Evolutionary conservation across 2,888 invertebrate species (phyloP).

Genomic region (Tachystola acroxantha): DNA sequence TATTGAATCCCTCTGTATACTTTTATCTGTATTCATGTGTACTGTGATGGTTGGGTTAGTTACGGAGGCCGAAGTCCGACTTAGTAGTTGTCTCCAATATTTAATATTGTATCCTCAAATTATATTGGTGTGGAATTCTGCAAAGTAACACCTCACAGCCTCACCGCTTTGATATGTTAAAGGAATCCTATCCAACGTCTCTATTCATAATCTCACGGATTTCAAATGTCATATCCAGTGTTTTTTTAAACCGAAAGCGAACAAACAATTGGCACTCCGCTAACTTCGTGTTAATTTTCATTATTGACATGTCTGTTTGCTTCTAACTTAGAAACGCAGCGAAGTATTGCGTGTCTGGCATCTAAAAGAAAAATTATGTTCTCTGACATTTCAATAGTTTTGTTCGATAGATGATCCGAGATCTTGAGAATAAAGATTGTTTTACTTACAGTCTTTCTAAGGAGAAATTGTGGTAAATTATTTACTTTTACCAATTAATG

Average conservation of each 20-base stretch:
- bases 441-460: conserved; percentile 7
- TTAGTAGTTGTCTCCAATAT: too few species aligned
- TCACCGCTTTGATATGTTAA: too few species aligned
- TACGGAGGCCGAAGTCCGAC: too few species aligned
- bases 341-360: conserved; percentile 13
- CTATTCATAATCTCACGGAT: neutral
- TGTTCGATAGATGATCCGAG: conserved; percentile 9
- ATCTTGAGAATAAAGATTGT: conserved; percentile 4
- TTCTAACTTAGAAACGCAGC: conserved; percentile 13
- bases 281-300: conserved; percentile 11
- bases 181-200: too few species aligned
- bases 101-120: too few species aligned
- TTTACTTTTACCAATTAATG: neutral
- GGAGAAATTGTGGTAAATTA: neutral
- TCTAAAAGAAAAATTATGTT: conserved; percentile 4
- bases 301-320: conserved; percentile 14
- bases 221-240: neutral
- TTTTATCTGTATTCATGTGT: too few species aligned
- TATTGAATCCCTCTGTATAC: too few species aligned
- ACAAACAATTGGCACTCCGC: conserved; percentile 4
- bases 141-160: too few species aligned
- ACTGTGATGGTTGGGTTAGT: too few species aligned
- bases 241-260: conserved; percentile 8
- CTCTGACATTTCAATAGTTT: conserved; percentile 18
- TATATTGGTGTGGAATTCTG: too few species aligned